Percentiles rank a stretch among this genome's conserved stretches.
Conservation (phyloP, 2,113 vertebrate species). For the Platysternon megacephalum region DNA sequence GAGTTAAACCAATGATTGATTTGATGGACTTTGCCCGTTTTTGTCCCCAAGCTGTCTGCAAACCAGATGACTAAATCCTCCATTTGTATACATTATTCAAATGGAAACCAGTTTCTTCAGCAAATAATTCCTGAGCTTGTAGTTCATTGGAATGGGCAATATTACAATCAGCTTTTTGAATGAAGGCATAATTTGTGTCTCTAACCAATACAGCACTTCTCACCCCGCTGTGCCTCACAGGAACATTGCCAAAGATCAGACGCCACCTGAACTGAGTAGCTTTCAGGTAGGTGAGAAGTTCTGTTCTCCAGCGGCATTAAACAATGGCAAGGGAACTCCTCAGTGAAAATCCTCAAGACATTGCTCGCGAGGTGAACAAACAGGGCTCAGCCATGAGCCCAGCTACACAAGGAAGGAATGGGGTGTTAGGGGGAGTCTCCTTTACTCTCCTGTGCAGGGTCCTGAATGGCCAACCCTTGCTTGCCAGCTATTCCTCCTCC, state of each 20-base stretch:
- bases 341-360: fast-evolving
- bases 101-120: not conserved
- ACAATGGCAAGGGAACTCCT: fast-evolving
- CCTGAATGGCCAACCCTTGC: not conserved
- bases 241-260: not conserved
- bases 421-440: not conserved
- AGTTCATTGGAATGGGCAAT: not conserved
- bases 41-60: fast-evolving
- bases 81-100: fast-evolving
- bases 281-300: not conserved
- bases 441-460: not conserved
- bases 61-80: not conserved
- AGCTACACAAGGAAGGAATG: not conserved
- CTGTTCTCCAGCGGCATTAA: not conserved
- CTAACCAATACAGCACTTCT: conserved; percentile 27
- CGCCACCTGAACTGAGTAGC: fast-evolving
- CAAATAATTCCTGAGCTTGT: not conserved
- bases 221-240: not conserved
- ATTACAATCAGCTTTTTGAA: no score
- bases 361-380: not conserved
- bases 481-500: not conserved
- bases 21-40: not conserved
- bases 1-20: not conserved
- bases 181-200: conserved; percentile 31
- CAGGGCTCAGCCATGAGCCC: not conserved